Conservation (phyloP, 2,113 vertebrate species). For the Plecotus auritus region DNA sequence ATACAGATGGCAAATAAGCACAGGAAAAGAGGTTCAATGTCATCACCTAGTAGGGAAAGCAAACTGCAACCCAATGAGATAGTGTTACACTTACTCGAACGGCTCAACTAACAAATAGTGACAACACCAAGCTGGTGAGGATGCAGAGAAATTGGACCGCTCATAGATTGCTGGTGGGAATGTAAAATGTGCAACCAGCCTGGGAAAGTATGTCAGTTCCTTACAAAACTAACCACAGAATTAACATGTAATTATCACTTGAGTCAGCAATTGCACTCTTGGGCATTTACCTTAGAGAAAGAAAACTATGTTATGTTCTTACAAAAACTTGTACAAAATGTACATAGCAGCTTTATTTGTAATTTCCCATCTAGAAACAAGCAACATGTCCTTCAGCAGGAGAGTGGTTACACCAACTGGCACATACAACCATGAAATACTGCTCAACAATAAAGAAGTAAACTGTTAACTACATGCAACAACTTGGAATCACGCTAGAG, state of each 20-base stretch:
- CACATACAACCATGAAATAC: background rate
- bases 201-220: background rate
- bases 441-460: background rate
- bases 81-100: background rate
- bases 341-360: background rate
- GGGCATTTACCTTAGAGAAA: background rate
- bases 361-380: background rate
- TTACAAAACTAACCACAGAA: background rate
- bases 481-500: background rate
- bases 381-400: background rate
- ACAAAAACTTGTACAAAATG: background rate
- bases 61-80: background rate
- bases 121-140: background rate
- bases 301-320: background rate
- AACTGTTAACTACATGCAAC: too few species aligned
- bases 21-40: background rate
- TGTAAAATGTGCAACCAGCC: background rate
- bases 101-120: background rate
- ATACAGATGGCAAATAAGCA: background rate
- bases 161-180: background rate
- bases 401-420: background rate
- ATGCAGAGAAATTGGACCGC: background rate
- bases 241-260: background rate
- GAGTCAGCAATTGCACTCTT: background rate
- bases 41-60: background rate